phyloP scores from a whole-genome alignment of 2,888 invertebrate species.

The Lumbricus terrestris region DNA sequence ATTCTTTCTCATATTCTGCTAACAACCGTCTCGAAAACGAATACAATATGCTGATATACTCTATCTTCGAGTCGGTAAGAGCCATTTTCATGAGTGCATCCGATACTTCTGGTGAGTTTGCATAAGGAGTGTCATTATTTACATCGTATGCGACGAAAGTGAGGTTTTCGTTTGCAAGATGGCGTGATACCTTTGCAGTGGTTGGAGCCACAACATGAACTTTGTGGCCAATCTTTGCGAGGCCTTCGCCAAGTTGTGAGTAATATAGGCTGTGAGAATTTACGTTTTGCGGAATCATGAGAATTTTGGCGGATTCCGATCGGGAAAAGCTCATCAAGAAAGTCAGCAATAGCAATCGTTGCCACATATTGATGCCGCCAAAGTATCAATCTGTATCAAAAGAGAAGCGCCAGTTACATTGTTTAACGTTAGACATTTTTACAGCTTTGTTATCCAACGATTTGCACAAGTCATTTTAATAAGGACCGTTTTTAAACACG shows the following conservation, averaged over 20 bases:
- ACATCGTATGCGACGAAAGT: constrained; percentile 14
- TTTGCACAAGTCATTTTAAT: too few relatives aligned
- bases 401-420: too few relatives aligned
- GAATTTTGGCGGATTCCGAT: constrained; percentile 16
- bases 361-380: not conserved
- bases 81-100: not conserved
- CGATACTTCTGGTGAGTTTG: constrained; percentile 8
- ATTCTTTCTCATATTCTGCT: not conserved
- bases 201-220: not conserved
- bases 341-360: not conserved
- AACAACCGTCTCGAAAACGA: not conserved
- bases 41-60: not conserved
- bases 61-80: not conserved
- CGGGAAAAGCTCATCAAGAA: not conserved
- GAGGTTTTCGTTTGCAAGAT: not conserved
- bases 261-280: constrained; percentile 11
- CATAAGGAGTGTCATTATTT: not conserved
- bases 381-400: not conserved
- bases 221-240: constrained; percentile 20
- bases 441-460: too few relatives aligned
- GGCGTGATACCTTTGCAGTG: not conserved
- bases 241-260: constrained; percentile 13
- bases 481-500: too few relatives aligned
- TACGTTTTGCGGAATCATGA: constrained; percentile 5
- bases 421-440: too few relatives aligned